A percentile compares a stretch with the other conserved stretches of the same genome.
Conservation (phyloP, 2,113 vertebrate genomes). For the Loxodonta africana region DNA sequence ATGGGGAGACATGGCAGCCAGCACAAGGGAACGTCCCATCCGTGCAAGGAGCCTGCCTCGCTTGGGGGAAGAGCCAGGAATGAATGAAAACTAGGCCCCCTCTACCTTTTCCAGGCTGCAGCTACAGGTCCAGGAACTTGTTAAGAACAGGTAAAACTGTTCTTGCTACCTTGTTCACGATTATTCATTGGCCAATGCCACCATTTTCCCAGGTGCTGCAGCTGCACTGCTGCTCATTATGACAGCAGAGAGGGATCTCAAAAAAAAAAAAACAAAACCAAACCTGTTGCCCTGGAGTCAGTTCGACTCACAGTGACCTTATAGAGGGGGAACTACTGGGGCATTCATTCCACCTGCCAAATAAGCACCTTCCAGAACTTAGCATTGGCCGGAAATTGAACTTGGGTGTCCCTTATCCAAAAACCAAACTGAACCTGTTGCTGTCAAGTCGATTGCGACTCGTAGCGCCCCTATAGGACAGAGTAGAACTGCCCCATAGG, state of each 20-base stretch:
- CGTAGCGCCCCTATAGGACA: too few relatives aligned
- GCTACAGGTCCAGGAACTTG: neutral
- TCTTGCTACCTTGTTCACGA: neutral
- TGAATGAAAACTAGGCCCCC: neutral
- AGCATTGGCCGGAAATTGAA: too few relatives aligned
- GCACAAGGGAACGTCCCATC: neutral
- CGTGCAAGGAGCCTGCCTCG: neutral
- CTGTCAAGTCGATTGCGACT: too few relatives aligned
- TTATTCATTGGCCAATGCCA: neutral
- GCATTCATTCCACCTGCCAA: neutral
- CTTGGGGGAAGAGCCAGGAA: neutral
- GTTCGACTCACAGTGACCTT: too few relatives aligned
- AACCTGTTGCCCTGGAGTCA: too few relatives aligned
- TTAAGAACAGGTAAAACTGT: neutral
- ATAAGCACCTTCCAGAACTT: neutral
- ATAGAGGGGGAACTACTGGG: neutral
- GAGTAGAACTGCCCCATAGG: too few relatives aligned
- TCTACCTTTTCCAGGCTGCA: neutral
- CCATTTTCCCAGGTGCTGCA: too few relatives aligned
- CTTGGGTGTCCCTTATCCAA: too few relatives aligned
- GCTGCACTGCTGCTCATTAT: accelerated
- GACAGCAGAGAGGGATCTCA: neutral
- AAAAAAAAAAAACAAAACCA: too few relatives aligned
- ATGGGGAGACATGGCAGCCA: neutral
- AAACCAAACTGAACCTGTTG: too few relatives aligned